These are phyloP conservation scores for Piscicola geometra DNA, from an alignment of 2,888 invertebrate species.

Conservation along the genomic window DNA sequence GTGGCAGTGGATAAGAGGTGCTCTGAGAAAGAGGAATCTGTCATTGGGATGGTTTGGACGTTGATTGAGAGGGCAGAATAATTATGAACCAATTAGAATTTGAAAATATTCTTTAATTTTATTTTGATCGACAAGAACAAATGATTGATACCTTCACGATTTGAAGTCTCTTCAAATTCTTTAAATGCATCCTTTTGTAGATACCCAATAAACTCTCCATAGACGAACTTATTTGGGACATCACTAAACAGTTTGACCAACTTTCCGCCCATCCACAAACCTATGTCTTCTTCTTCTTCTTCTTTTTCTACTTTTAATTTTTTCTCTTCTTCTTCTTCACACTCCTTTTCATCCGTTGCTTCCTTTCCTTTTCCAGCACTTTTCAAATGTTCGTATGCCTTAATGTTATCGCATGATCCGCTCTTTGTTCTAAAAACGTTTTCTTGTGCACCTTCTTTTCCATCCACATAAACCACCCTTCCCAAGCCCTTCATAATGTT, in stretches of 20 bases:
- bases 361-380: neutral
- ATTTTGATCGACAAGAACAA: too few species aligned
- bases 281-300: conserved; percentile 9
- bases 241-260: conserved; percentile 7
- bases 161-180: too few species aligned
- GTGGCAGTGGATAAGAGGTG: too few species aligned
- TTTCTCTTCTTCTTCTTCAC: neutral
- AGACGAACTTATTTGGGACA: neutral
- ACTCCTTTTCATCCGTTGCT: neutral
- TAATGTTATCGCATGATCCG: too few species aligned
- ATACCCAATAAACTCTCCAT: neutral
- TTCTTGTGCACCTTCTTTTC: neutral
- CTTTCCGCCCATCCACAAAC: conserved; percentile 23
- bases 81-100: too few species aligned
- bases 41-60: too few species aligned
- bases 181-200: neutral
- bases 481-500: conserved; percentile 2
- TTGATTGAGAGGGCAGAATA: too few species aligned
- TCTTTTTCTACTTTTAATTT: neutral
- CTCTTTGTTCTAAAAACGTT: too few species aligned
- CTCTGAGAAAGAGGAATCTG: too few species aligned
- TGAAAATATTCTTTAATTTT: too few species aligned
- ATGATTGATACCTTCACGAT: too few species aligned
- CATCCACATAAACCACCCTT: neutral
- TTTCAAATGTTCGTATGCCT: too few species aligned